Base-by-base conservation (phyloP, 2,797 vertebrate genomes). In the Sebastes elongatus region DNA sequence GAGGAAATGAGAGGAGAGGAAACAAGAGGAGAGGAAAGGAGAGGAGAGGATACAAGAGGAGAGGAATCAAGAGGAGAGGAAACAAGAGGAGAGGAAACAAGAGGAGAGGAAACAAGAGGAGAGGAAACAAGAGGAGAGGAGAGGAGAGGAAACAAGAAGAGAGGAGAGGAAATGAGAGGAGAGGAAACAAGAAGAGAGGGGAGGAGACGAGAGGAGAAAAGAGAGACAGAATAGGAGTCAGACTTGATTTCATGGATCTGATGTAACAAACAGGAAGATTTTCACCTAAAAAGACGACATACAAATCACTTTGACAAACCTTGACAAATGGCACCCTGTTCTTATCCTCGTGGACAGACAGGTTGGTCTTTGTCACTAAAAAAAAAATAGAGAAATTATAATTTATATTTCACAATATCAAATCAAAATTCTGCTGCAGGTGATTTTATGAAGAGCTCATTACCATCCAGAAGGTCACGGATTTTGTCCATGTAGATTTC, bases 401-500 rank as follows among this genome's bases (percentile, higher is more conserved):
- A 0, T 52, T 52, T 49, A 49, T 20, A 49, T 60, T 65, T 67
- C 10, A 69, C 4, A 4, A 10, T 52, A 46, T n/a, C 20, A 52
- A 56, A 72, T 68, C 2, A 7, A 67, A 55, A 35, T 22, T 7
- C 9, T 77, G 3, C 2, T 33, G 27, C 55, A 32, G 16, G 5
- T 42, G 23, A 75, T 28, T 25, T 25, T 4, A 80, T 0, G 1
- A 23, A 10, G 25, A 60, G 62, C 33, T 66, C 4, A 42, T 82
- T 27, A 99, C 98, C 97, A 87, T 99, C 98, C 89, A 99, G 94
- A 80, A 99, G 96, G 84, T 99, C 98, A 70, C 98, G 97, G 82
- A 99, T 99, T 93, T 99, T 99, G 91, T 99, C 98, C 97, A 99
- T 96, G 89, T 99, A 99, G 94, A 99, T 99, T 89, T 99, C 98